Evolutionary conservation across 2,113 vertebrate species (phyloP).

Genomic region (Oryzias woworae): DNA sequence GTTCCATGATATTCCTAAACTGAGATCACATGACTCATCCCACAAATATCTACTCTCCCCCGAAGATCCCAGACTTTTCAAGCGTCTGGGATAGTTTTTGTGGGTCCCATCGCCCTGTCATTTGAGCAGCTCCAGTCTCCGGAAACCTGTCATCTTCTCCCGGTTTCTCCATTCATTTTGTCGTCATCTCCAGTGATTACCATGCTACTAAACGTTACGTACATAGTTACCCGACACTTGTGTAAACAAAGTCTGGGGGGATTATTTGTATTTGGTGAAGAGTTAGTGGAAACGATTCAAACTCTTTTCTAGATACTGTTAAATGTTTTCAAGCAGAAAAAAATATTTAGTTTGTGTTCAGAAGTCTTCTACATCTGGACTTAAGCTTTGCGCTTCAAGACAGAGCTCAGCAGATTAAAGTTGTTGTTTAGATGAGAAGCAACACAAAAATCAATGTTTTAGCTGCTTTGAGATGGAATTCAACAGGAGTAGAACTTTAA

Average conservation of each 20-base stretch:
- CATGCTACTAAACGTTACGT: conserved; percentile 17
- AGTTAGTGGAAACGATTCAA: conserved; percentile 1
- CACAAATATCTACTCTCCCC: conserved; percentile 3
- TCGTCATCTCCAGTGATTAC: conserved; percentile 37
- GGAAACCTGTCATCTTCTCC: conserved; percentile 51
- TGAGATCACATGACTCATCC: too few relatives aligned
- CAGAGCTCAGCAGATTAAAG: too few relatives aligned
- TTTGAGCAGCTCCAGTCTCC: conserved; percentile 34
- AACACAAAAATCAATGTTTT: too few relatives aligned
- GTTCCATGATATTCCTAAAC: not conserved
- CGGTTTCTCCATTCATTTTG: conserved; percentile 26
- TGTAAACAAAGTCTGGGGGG: conserved; percentile 22
- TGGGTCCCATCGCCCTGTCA: conserved; percentile 45
- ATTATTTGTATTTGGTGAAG: conserved; percentile 16
- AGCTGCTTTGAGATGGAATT: too few relatives aligned
- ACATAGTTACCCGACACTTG: conserved; percentile 36
- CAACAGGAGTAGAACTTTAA: not conserved
- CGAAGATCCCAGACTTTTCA: conserved; percentile 9
- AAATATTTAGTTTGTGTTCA: too few relatives aligned
- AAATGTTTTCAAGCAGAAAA: too few relatives aligned
- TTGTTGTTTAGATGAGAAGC: too few relatives aligned
- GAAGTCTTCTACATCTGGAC: too few relatives aligned
- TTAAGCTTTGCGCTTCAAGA: too few relatives aligned
- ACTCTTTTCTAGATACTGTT: too few relatives aligned
- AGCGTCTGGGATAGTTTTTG: conserved; percentile 41